Base-by-base conservation (phyloP, 92 coral and sea anemone species). In the Phenganax stokvisi region DNA sequence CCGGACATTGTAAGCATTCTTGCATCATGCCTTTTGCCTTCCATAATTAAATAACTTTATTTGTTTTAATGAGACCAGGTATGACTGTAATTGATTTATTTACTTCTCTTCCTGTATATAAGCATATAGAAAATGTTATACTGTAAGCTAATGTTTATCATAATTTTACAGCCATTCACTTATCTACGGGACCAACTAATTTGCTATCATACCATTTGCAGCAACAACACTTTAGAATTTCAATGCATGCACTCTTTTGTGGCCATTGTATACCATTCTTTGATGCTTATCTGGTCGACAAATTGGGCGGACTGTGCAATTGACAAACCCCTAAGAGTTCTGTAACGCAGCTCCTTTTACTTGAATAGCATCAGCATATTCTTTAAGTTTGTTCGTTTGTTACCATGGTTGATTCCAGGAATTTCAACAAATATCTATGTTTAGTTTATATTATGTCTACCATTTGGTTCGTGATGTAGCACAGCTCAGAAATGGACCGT, bases 271-370 rank as follows among this genome's bases (percentile, higher is more conserved):
- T 10, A 74, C 72, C 16, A 68, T 67, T 54, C 77, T 71, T 76
- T 84, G 87, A 63, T 77, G 20, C 69, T 65, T 51, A 29, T 66
- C 61, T 17, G 87, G 87, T 65, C 87, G 56, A 29, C 87, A 84
- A 44, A 84, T 69, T 57, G 87, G 87, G 54, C 84, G 64, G 51
- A 84, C 87, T 77, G 87, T 84, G n/a, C 87, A 84, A 69, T 84
- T 83, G 51, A 84, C 72, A 77, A 84, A 84, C 12, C 87, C 87
- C 84, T 83, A 84, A 51, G 79, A 84, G 66, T 84, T 84, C 37
- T 84, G 76, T 10, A 84, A 83, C 65, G 87, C 65, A 20, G 82
- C 84, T 77, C 84, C 87, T 51, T 54, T 78, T 57, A 67, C 59
- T 11, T 78, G 77, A 37, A 78, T 57, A 56, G 83, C 77, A 64